Conservation (phyloP, 1,140 invertebrate genomes). For the Drosophila neocordata region DNA sequence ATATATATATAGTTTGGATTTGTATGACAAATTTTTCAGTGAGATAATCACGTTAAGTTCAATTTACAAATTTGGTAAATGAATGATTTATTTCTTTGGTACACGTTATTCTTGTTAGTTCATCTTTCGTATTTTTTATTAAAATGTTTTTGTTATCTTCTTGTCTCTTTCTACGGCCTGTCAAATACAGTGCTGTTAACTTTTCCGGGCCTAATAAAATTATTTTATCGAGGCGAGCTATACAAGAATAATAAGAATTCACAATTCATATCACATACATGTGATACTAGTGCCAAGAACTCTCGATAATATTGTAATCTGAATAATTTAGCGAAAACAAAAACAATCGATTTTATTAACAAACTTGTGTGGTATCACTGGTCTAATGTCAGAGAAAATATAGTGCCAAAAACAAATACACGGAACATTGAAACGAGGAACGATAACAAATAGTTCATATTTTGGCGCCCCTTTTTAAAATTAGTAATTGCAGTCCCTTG, state of each 20-base stretch:
- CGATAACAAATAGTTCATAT: neutral
- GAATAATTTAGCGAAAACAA: no score
- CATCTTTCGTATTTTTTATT: constrained; percentile 18
- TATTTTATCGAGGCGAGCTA: neutral
- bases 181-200: neutral
- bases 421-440: no score
- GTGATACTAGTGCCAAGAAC: no score
- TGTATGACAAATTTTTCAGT: constrained; percentile 56
- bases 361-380: no score
- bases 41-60: constrained; percentile 19
- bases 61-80: constrained; percentile 13
- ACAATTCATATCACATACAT: no score
- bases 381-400: no score
- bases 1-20: constrained; percentile 17
- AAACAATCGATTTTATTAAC: no score
- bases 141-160: constrained; percentile 27
- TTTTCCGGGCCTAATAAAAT: neutral
- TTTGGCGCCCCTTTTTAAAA: no score
- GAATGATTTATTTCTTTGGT: neutral
- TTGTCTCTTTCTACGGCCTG: constrained; percentile 5
- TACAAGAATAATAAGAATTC: no score
- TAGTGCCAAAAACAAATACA: no score
- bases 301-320: no score
- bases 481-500: no score
- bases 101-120: neutral